These are phyloP conservation scores for Ageneiosus marmoratus DNA, from an alignment of 2,113 vertebrate species.

Conservation along the genomic window DNA sequence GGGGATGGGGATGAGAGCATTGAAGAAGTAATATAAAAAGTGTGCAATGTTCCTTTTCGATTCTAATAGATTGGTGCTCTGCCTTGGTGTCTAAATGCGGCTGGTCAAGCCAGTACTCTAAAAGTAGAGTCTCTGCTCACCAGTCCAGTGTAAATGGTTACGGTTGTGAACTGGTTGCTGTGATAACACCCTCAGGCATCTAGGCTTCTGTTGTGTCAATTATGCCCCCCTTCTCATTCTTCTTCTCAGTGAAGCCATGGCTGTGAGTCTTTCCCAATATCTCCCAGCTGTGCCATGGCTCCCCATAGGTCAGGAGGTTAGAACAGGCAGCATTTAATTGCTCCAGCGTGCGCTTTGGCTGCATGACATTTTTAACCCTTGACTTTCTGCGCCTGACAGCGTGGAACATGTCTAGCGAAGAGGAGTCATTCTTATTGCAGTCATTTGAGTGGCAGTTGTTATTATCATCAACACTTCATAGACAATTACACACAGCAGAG, in stretches of 20 bases:
- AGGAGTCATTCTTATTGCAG: slow-evolving; percentile 37
- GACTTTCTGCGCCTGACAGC: slow-evolving; percentile 38
- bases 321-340: slow-evolving; percentile 52
- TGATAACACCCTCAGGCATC: slow-evolving; percentile 35
- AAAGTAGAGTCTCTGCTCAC: slow-evolving; percentile 11
- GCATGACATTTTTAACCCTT: slow-evolving; percentile 51
- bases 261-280: slow-evolving; percentile 46
- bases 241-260: slow-evolving; percentile 40
- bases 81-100: not conserved
- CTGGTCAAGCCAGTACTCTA: slow-evolving; percentile 12
- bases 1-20: slow-evolving; percentile 38
- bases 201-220: slow-evolving; percentile 46
- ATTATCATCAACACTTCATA: slow-evolving; percentile 49
- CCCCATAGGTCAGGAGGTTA: slow-evolving; percentile 50
- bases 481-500: slow-evolving; percentile 31
- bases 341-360: slow-evolving; percentile 36
- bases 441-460: slow-evolving; percentile 50
- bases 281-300: slow-evolving; percentile 48
- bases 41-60: slow-evolving; percentile 42
- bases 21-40: slow-evolving; percentile 54
- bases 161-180: slow-evolving; percentile 25
- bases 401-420: slow-evolving; percentile 24
- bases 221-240: slow-evolving; percentile 38
- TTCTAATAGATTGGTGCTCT: slow-evolving; percentile 44
- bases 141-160: not conserved